A percentile compares a stretch with the other conserved stretches of the same genome.
These are phyloP conservation scores for Esox niger DNA, from an alignment of 2,113 vertebrate species.

Conservation along the genomic window DNA sequence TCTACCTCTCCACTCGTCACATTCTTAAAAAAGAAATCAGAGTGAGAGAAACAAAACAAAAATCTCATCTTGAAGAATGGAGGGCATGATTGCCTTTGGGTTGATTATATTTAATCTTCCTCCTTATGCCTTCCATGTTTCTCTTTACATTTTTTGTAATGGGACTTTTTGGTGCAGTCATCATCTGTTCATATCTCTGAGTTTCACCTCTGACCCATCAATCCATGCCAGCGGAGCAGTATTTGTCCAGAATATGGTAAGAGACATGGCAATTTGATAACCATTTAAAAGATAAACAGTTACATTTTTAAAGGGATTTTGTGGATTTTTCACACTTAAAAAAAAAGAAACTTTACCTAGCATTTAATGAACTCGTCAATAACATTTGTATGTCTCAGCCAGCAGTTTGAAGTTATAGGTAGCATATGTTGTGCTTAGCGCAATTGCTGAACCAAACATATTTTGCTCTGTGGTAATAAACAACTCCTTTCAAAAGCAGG, in stretches of 20 bases:
- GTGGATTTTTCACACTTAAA: too few relatives aligned
- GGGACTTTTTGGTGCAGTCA: neutral
- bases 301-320: too few relatives aligned
- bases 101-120: neutral
- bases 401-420: too few relatives aligned
- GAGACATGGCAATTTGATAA: neutral
- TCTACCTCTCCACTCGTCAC: neutral
- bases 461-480: too few relatives aligned
- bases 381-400: too few relatives aligned
- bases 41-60: neutral
- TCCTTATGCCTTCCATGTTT: neutral
- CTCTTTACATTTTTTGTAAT: too few relatives aligned
- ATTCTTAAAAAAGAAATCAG: neutral
- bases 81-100: neutral
- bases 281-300: too few relatives aligned
- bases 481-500: too few relatives aligned
- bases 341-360: too few relatives aligned
- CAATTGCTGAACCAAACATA: too few relatives aligned
- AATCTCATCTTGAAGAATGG: neutral
- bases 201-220: neutral
- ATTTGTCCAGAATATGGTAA: neutral
- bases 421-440: too few relatives aligned
- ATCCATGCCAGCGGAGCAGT: neutral
- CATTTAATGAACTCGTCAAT: too few relatives aligned
- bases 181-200: neutral